These are phyloP conservation scores for Mimas tiliae DNA, from an alignment of 2,888 invertebrate species.

Conservation along the genomic window DNA sequence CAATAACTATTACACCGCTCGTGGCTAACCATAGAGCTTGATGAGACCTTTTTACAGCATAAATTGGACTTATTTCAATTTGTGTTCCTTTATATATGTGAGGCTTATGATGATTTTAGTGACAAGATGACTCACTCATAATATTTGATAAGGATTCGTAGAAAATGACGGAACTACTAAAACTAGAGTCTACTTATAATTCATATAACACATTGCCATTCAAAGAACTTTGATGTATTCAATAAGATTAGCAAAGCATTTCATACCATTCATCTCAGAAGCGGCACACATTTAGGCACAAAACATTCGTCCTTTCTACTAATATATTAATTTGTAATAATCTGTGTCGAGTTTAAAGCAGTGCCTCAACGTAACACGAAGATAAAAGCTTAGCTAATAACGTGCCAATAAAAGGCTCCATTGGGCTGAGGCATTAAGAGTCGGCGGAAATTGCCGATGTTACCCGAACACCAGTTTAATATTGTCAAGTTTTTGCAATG, in stretches of 20 bases:
- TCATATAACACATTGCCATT: neutral
- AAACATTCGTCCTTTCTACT: neutral
- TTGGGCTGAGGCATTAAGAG: slow-evolving; percentile 60
- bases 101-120: too few species aligned
- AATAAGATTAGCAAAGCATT: neutral
- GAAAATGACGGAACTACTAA: too few species aligned
- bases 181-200: too few species aligned
- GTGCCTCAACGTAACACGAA: slow-evolving; percentile 60
- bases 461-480: slow-evolving; percentile 52
- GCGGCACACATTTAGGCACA: neutral
- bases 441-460: slow-evolving; percentile 53
- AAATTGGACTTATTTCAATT: too few species aligned
- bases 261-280: neutral
- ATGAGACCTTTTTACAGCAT: too few species aligned
- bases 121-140: too few species aligned
- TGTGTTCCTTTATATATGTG: too few species aligned
- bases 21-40: too few species aligned
- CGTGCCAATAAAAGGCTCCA: slow-evolving; percentile 60
- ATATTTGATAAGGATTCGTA: too few species aligned
- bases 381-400: slow-evolving; percentile 62
- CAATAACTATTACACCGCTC: too few species aligned
- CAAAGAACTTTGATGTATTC: neutral
- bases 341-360: slow-evolving; percentile 44
- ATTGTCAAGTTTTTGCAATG: slow-evolving; percentile 39
- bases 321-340: slow-evolving; percentile 24